phyloP scores from a whole-genome alignment of 2,113 vertebrate genomes.

The Vidua macroura region DNA sequence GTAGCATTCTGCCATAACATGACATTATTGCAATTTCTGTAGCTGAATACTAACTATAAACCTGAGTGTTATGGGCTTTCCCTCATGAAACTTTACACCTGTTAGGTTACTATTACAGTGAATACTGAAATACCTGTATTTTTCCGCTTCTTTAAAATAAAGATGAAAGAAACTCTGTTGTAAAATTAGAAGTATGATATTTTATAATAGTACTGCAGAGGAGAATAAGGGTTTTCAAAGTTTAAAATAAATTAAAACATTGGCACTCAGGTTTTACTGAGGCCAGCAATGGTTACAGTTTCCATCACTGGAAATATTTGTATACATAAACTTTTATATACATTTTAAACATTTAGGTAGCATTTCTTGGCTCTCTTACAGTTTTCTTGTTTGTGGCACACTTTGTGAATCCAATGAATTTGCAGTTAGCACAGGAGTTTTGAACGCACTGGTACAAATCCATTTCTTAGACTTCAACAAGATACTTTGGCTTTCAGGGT shows the following conservation, averaged over 20 bases:
- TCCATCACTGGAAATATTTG: not conserved
- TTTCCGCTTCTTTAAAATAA: not conserved
- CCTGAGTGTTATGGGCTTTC: not conserved
- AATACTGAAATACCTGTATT: not conserved
- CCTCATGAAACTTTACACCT: not conserved
- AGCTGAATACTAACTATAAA: not conserved
- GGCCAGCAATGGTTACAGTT: not conserved
- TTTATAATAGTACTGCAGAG: not conserved
- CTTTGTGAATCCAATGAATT: not conserved
- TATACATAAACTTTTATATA: not conserved
- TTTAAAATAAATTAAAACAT: not conserved
- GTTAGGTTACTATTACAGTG: not conserved
- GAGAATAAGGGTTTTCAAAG: not conserved
- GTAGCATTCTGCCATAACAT: not conserved
- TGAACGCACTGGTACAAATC: not conserved
- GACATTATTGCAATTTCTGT: not conserved
- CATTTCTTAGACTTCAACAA: not conserved
- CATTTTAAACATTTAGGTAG: not conserved
- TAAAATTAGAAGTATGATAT: not conserved
- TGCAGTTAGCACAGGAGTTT: not conserved
- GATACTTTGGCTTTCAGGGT: not conserved
- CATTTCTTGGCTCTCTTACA: not conserved
- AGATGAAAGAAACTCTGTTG: not conserved
- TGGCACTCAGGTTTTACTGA: not conserved
- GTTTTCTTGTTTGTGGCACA: not conserved